Conservation (phyloP, 2,113 vertebrate genomes). For the Bubo scandiacus region DNA sequence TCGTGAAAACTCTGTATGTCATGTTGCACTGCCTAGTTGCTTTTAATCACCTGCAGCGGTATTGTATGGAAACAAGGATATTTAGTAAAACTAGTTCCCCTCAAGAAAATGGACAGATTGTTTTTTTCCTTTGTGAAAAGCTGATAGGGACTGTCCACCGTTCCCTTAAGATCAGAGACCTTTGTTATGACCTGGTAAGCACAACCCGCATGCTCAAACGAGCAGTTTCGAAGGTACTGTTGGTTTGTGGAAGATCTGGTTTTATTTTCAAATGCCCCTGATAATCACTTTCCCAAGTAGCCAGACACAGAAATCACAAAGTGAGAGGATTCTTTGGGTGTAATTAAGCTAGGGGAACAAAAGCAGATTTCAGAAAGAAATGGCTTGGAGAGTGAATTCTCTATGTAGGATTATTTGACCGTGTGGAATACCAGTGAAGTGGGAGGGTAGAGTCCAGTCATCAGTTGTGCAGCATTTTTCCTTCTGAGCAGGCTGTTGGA, state of each 20-base stretch:
- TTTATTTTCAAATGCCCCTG: not conserved
- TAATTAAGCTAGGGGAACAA: not conserved
- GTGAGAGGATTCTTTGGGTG: not conserved
- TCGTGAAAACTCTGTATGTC: not conserved
- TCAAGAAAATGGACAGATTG: not conserved
- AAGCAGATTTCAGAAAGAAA: not conserved
- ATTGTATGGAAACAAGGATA: not conserved
- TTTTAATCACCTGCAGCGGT: not conserved
- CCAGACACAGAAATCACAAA: not conserved
- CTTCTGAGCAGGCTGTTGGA: not conserved
- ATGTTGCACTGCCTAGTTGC: not conserved
- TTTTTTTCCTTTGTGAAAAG: not conserved
- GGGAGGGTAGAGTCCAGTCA: not conserved
- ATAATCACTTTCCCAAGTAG: not conserved
- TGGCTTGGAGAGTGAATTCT: not conserved
- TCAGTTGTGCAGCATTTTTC: not conserved
- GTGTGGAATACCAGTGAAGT: not conserved
- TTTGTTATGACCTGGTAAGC: not conserved
- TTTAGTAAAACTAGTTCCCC: not conserved
- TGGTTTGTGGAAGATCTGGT: not conserved
- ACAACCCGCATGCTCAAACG: not conserved
- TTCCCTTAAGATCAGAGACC: not conserved
- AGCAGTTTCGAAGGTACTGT: not conserved
- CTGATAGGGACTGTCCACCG: accelerated
- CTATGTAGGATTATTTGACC: not conserved